Evolutionary conservation across 2,113 vertebrate genomes (phyloP).

Genomic region (Platycercus adscitus): DNA sequence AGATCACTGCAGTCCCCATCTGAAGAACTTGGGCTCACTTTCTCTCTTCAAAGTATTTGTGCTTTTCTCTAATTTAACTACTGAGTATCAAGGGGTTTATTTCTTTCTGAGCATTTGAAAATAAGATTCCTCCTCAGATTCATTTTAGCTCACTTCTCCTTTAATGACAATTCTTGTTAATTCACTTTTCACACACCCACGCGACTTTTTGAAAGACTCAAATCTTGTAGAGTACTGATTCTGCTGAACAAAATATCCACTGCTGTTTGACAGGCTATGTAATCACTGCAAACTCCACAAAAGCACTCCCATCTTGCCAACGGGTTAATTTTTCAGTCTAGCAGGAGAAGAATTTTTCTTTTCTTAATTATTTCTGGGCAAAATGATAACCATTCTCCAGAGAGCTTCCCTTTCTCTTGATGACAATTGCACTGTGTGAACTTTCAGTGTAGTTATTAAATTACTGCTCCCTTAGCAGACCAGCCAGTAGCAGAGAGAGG

Average conservation of each 20-base stretch:
- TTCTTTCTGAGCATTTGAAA: conserved; percentile 35
- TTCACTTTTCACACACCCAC: conserved; percentile 44
- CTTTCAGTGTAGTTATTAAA: neutral
- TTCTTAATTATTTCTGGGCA: neutral
- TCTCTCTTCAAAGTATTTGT: neutral
- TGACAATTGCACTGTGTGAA: neutral
- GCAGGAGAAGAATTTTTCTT: neutral
- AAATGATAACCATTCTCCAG: conserved; percentile 6
- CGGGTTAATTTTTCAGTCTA: conserved; percentile 21
- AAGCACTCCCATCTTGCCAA: neutral
- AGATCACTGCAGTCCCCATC: neutral
- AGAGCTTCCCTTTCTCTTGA: neutral
- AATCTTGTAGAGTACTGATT: neutral
- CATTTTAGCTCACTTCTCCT: conserved; percentile 41
- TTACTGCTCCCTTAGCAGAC: neutral
- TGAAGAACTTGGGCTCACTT: neutral
- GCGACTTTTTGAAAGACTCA: conserved; percentile 5
- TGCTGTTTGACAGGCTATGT: conserved; percentile 10
- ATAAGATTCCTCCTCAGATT: conserved; percentile 42
- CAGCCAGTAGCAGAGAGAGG: neutral
- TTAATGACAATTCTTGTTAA: conserved; percentile 13
- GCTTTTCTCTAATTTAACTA: neutral
- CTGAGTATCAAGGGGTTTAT: conserved; percentile 23
- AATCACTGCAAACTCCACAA: neutral
- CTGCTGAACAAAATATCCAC: conserved; percentile 5